Base-by-base conservation (phyloP, 2,797 vertebrate species). In the Heterohyrax brucei region DNA sequence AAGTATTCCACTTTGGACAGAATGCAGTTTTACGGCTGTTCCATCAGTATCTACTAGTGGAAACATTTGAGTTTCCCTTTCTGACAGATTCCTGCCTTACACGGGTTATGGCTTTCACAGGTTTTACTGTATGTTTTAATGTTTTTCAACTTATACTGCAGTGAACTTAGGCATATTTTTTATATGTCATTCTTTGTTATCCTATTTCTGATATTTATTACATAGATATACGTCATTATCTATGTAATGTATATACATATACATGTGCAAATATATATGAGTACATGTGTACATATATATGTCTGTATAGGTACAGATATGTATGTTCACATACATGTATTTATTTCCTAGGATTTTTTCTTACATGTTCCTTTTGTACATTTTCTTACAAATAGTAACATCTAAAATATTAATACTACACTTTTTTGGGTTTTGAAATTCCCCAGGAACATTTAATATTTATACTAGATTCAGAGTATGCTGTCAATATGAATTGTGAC, bases 401-500 rank as follows among this genome's bases (percentile, higher is more conserved):
- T 76, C 39, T 93, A 73, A 96, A 94, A 93, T 80, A 91, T 46
- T 90, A 89, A 96, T 94, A 70, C 10, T 39, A 44, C 89, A 61
- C 39, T 39, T 39, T 39, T 89, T 97, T 92, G 81, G 39, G 24
- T 62, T 91, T 93, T 33, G 82, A 95, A 89, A 88, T 64, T 81
- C 84, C 91, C 1, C 4, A 89, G 77, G 84, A 89, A 59, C 77
- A 46, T 80, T 94, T 96, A 64, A 48, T 83, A 93, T 91, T 89
- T 77, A 94, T 82, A 91, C 73, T 89, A 33, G 30, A 13, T 96
- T 84, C 1, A 12, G 7, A 91, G 46, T 85, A 73, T 96, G 77
- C 93, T 75, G 94, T 97, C 89, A 85, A 96, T 95, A 97, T 96
- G 92, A 97, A 39, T 64, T 79, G 50, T 62, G 96, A 95, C 90